Evolutionary conservation across 2,888 invertebrate genomes (phyloP), one percentile per base, ranked within the genome.

Genomic region (Caenorhabditis angaria): DNA sequence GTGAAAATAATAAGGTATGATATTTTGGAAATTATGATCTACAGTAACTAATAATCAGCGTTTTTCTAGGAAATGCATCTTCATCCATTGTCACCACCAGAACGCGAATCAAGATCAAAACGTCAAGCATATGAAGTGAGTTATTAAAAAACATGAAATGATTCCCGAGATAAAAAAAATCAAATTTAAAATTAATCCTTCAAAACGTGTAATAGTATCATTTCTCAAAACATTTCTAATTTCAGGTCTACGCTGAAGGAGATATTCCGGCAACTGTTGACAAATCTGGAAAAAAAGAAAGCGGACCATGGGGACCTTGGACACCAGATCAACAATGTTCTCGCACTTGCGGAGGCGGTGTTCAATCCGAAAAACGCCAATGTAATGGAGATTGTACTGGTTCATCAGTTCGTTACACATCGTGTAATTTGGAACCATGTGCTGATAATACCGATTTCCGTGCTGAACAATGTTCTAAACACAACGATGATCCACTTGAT

Each of bases 301-400:
- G 80, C 53, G 88, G 88, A 28, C 76, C 79, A 55, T 88, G 88
- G 88, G 91, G 92, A 4, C 92, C 92, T 10, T 95, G 95, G 94
- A 92, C 93, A 14, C 90, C 91, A 51, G 92, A 93, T 60, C 92
- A 93, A 28, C 91, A 92, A 63, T 97, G 97, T 89, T 94, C 95
- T 4, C 91, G 94, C 76, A 91, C 93, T 24, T 97, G 97, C 88
- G 97, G 96, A 0, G 94, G 94, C 18, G 97, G 97, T 61, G 94
- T 96, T 25, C 92, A 94, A 75, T 92, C 91, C 84, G 94, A 95
- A 89, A 92, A 92, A 67, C 91, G 95, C 84, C 75, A 76, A 65
- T 87, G 87, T 85, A 71, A 75, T 41, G 83, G 84, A 28, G 75
- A 78, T 22, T 96, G 95, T 87, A 89, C 89, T 5, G 95, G 95